Percentiles rank a stretch among this genome's conserved stretches.
Conservation (phyloP, 2,888 invertebrate species). For the Timema cristinae region DNA sequence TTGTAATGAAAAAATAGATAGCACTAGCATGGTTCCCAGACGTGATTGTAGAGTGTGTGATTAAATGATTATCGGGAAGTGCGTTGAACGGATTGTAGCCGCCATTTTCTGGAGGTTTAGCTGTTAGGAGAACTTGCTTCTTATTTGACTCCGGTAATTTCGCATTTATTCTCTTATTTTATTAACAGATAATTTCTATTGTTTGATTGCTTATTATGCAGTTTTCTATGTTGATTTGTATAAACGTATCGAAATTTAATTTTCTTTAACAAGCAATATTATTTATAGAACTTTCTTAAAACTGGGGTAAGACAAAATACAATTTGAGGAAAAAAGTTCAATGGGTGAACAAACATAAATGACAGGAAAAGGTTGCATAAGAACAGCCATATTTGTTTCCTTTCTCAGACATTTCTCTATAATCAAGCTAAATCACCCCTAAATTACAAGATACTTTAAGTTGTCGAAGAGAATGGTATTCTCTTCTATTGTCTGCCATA, state of each 20-base stretch:
- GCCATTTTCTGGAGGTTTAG: not conserved
- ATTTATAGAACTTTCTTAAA: too few relatives aligned
- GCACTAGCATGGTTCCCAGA: not conserved
- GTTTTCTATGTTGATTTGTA: too few relatives aligned
- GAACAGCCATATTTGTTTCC: conserved; percentile 29
- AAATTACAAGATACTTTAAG: conserved; percentile 32
- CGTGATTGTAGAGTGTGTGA: not conserved
- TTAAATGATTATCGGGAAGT: not conserved
- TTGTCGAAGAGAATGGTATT: conserved; percentile 25
- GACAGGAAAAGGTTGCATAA: conserved; percentile 35
- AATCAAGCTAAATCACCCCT: conserved; percentile 32
- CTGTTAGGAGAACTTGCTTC: not conserved
- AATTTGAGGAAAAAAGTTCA: conserved; percentile 27
- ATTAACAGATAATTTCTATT: not conserved
- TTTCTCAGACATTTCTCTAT: conserved; percentile 31
- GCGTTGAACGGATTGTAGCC: not conserved
- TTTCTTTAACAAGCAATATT: too few relatives aligned
- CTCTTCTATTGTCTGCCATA: conserved; percentile 30
- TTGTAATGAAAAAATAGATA: not conserved
- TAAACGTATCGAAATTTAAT: too few relatives aligned
- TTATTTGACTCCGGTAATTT: not conserved
- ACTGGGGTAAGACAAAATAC: conserved; percentile 13
- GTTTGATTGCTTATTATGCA: not conserved
- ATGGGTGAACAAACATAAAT: conserved; percentile 31
- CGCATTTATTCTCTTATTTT: not conserved